Base-by-base conservation (phyloP, 2,113 vertebrate species). In the Malurus melanocephalus region DNA sequence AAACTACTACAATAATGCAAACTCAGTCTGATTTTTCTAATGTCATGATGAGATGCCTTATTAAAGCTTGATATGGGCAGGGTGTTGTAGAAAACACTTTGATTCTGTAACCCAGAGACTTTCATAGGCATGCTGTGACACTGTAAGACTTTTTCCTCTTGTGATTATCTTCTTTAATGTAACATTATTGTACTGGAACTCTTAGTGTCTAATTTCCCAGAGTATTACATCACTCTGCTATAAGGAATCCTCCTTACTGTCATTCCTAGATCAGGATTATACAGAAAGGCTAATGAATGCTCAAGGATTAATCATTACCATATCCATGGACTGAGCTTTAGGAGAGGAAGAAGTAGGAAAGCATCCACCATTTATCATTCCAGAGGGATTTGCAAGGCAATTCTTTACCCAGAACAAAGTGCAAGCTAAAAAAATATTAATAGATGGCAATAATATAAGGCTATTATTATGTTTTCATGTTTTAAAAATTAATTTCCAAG, bases 181-280 rank as follows among this genome's bases (percentile, higher is more conserved):
- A 84, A 83, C 23, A 61, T 74, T 77, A 67, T 91, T 92, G 42
- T 80, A 57, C 42, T 56, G 49, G 8, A 74, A 35, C 52, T 89
- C 82, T 85, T 32, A 79, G 55, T 72, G 81, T 57, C 68, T 93
- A 53, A 92, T 93, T 89, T 94, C 53, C 32, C 53, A 43, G 33
- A 91, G 73, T 62, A 88, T 92, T 85, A 78, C 72, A 72, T 91
- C 72, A 86, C 76, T 91, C 49, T 64, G 24, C 68, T 83, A 30
- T 75, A 64, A 89, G 69, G 83, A 95, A 89, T 83, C 69, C 84
- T 90, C 43, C 74, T 95, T 78, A 75, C 55, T 92, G 92, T 86
- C 73, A 28, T 87, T 93, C 49, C 53, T 59, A 72, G 59, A 88
- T 46, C 57, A 77, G 72, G 93, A 89, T 91, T 89, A 87, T 45